A percentile compares a stretch with the other conserved stretches of the same genome.
Evolutionary conservation across 2,113 vertebrate genomes (phyloP).

Genomic region (Uropsilus gracilis): DNA sequence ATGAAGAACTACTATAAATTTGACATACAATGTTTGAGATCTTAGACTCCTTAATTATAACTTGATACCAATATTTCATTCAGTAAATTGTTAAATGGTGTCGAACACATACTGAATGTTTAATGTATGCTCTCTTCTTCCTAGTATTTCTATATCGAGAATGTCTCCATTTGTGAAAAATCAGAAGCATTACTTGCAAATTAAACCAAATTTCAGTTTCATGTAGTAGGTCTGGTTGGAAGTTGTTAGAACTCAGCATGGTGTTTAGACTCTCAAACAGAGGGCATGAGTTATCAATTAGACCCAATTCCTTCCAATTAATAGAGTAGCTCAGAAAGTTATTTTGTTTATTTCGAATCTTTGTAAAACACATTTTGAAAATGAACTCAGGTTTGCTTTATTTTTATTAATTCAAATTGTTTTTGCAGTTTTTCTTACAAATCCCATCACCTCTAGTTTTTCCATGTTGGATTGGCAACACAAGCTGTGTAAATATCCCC

Average conservation of each 20-base stretch:
- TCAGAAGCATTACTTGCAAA: not conserved
- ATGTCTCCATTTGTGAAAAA: not conserved
- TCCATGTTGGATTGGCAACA: not conserved
- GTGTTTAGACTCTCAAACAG: not conserved
- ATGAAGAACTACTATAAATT: not conserved
- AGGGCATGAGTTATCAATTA: not conserved
- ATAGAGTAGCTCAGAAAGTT: not conserved
- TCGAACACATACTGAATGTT: not conserved
- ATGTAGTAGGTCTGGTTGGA: not conserved
- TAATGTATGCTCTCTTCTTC: not conserved
- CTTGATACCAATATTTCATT: not conserved
- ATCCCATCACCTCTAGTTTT: not conserved
- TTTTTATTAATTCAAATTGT: slow-evolving; percentile 40
- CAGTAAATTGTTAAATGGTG: not conserved
- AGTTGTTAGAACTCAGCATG: not conserved
- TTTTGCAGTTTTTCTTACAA: not conserved
- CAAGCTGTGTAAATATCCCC: not conserved
- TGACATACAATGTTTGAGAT: not conserved
- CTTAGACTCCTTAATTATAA: not conserved
- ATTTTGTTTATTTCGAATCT: not conserved
- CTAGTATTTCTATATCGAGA: not conserved
- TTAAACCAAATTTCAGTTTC: not conserved
- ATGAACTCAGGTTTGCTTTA: not conserved
- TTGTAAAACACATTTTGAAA: not conserved
- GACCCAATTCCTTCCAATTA: not conserved